Percentiles rank a stretch among this genome's conserved stretches.
Conservation (phyloP, 2,888 invertebrate species). For the Drosophila meridionalis region DNA sequence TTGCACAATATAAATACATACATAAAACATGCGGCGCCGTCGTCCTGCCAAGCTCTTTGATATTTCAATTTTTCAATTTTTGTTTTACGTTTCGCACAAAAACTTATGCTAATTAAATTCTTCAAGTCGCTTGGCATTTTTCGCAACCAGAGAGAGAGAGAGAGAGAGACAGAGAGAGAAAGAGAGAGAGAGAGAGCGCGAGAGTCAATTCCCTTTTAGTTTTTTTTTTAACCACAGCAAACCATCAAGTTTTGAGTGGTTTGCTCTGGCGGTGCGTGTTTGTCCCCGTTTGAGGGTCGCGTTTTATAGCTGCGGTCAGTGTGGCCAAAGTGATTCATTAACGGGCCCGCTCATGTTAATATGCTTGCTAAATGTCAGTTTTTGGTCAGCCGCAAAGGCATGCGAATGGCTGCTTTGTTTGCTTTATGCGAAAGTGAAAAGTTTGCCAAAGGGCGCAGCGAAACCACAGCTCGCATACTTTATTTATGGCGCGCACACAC, state of each 20-base stretch:
- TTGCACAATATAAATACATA: conserved; percentile 65
- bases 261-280: conserved; percentile 15
- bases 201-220: background rate
- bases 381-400: conserved; percentile 48
- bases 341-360: conserved; percentile 62
- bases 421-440: conserved; percentile 51
- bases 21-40: conserved; percentile 58
- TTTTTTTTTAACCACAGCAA: conserved; percentile 29
- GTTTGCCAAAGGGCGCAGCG: conserved; percentile 35
- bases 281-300: conserved; percentile 15
- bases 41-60: conserved; percentile 52
- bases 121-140: conserved; percentile 41
- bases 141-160: background rate
- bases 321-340: conserved; percentile 70
- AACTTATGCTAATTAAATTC: conserved; percentile 72
- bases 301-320: conserved; percentile 56
- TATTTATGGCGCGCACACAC: conserved; percentile 40
- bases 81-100: conserved; percentile 51
- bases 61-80: conserved; percentile 71
- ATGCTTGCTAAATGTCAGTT: conserved; percentile 59
- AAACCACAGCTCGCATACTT: conserved; percentile 41
- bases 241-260: conserved; percentile 50
- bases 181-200: background rate
- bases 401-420: conserved; percentile 36
- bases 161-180: background rate